Percentiles rank a stretch among this genome's conserved stretches.
Evolutionary conservation across 1,140 invertebrate genomes (phyloP).

Genomic region (Listronotus bonariensis): DNA sequence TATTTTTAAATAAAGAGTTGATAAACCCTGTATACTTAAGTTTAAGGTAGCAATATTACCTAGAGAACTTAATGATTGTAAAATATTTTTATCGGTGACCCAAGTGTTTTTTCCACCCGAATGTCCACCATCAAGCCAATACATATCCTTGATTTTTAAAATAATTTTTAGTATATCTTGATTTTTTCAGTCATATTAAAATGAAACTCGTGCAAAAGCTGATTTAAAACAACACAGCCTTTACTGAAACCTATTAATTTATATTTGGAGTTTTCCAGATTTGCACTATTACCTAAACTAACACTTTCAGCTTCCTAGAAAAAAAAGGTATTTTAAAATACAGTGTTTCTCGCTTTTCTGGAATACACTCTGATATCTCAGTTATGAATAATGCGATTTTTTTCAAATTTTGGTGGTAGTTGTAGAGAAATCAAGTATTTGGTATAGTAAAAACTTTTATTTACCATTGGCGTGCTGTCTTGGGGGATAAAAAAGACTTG

Average conservation of each 20-base stretch:
- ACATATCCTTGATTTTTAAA: slow-evolving; percentile 70
- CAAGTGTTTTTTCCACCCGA: slow-evolving; percentile 81
- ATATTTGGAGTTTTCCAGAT: slow-evolving; percentile 59
- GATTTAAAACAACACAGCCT: slow-evolving; percentile 90
- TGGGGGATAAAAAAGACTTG: too few relatives aligned
- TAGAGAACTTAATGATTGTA: slow-evolving; percentile 71
- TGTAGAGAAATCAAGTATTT: too few relatives aligned
- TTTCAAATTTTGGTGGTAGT: too few relatives aligned
- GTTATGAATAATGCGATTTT: too few relatives aligned
- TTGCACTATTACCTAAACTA: slow-evolving; percentile 35
- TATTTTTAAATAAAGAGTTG: too few relatives aligned
- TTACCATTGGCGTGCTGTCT: too few relatives aligned
- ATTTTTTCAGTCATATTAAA: slow-evolving; percentile 64
- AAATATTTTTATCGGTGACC: slow-evolving; percentile 73
- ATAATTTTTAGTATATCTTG: slow-evolving; percentile 62
- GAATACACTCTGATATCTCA: too few relatives aligned
- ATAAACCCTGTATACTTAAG: too few relatives aligned
- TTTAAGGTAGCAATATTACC: slow-evolving; percentile 52
- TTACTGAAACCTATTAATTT: slow-evolving; percentile 86
- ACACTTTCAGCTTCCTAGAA: too few relatives aligned
- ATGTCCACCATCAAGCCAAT: slow-evolving; percentile 88
- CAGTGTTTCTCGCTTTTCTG: too few relatives aligned
- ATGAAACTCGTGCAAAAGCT: slow-evolving; percentile 84
- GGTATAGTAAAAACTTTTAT: too few relatives aligned
- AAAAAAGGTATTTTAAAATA: too few relatives aligned